Base-by-base conservation (phyloP, 2,113 vertebrate species). In the Tragulus kanchil region DNA sequence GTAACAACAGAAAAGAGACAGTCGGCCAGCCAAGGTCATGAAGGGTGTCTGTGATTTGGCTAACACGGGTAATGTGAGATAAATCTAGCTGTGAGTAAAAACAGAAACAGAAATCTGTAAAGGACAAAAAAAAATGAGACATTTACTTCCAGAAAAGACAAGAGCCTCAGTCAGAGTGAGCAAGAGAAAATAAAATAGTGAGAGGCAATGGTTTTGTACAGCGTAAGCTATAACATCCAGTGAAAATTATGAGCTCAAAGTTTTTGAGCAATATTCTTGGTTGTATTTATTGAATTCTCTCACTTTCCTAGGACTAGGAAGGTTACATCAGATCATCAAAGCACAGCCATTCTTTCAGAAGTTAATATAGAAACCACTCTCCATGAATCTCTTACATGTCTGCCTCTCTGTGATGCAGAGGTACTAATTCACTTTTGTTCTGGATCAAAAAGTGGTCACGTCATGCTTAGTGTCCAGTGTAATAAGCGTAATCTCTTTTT, bases 191-290 rank as follows among this genome's bases (percentile, higher is more conserved):
- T 14, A 82, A 82, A 88, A 42, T 31, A 25, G 31, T 36, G 7
- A n/a, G 13, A 83, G 28, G 65, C 36, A 9, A 45, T 77, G 62
- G 31, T 69, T 67, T 81, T 82, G 17, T 64, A 54, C 4, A 50
- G 16, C 50, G 50, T 48, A 61, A 52, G 67, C 14, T 52, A 67
- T 16, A 83, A 61, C 31, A 71, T 11, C 11, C 36, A 58, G 26
- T 54, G 56, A 83, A 93, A 95, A 92, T 56, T 45, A 73, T 42
- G 25, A 95, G 75, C 28, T 95, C 31, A 59, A 31, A 62, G 31
- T 26, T n/a, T 81, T 45, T 58, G 9, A 61, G 73, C 50, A 5
- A 31, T 84, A 89, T 93, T 86, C 8, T 64, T 54, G 52, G 58
- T 54, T 67, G 7, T 69, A 56, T 56, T 75, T 86, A 82, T 12